Conservation (phyloP, 2,113 vertebrate genomes). For the Gymnarchus niloticus region DNA sequence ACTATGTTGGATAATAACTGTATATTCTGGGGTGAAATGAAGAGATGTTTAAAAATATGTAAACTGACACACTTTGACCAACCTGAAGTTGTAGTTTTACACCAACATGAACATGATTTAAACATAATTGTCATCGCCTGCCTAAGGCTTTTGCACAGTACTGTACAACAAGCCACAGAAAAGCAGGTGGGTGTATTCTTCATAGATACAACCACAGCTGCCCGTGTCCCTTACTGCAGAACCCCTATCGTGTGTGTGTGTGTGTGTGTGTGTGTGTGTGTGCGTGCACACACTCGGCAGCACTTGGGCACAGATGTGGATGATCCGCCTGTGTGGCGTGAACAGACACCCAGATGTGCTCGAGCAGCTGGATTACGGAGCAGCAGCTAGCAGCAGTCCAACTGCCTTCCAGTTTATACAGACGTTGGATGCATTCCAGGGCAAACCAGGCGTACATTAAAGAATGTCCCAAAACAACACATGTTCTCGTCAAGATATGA, state of each 20-base stretch:
- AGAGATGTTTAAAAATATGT: too few relatives aligned
- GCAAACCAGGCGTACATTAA: constrained; percentile 11
- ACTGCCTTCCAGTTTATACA: background rate
- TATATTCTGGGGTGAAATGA: too few relatives aligned
- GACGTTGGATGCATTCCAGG: background rate
- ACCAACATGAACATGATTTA: too few relatives aligned
- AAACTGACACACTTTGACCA: too few relatives aligned
- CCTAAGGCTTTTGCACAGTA: too few relatives aligned
- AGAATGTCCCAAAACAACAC: background rate
- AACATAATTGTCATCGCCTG: background rate
- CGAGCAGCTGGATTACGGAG: background rate
- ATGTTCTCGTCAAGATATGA: background rate
- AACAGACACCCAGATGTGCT: background rate
- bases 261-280: background rate
- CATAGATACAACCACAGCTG: background rate
- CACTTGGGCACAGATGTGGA: background rate
- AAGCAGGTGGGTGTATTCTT: constrained; percentile 1
- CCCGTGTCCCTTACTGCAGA: background rate
- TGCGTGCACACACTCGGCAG: background rate
- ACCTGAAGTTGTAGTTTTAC: too few relatives aligned
- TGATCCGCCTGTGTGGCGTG: background rate
- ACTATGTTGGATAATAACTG: too few relatives aligned
- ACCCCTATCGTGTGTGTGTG: background rate
- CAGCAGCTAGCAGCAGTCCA: background rate
- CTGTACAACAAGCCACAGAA: too few relatives aligned